Evolutionary conservation across 2,113 vertebrate species (phyloP).

Genomic region (Balaeniceps rex): DNA sequence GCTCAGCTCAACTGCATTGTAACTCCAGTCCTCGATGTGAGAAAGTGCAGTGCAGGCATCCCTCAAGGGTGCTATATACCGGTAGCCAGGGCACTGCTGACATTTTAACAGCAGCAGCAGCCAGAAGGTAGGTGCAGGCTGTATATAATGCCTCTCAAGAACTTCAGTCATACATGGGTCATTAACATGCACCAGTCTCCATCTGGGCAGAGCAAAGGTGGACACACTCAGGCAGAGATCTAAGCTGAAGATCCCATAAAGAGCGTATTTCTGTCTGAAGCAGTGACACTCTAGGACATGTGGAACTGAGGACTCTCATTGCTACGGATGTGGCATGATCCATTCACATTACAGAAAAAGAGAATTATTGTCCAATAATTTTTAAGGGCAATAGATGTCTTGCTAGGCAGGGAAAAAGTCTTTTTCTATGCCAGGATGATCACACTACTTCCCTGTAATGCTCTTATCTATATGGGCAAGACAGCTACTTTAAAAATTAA

Average conservation of each 20-base stretch:
- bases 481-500: background rate
- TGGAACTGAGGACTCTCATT: background rate
- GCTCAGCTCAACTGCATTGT: background rate
- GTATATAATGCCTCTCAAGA: background rate
- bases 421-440: background rate
- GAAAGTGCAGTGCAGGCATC: background rate
- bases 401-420: background rate
- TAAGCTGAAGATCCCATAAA: background rate
- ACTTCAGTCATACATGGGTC: background rate
- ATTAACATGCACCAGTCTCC: background rate
- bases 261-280: background rate
- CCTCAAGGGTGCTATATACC: background rate
- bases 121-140: background rate
- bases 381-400: background rate
- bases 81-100: background rate
- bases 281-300: background rate
- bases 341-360: background rate
- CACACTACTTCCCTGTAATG: background rate
- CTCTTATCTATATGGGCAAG: background rate
- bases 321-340: background rate
- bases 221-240: background rate
- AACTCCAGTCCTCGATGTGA: background rate
- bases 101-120: background rate
- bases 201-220: background rate
- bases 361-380: background rate